Evolutionary conservation across 2,888 invertebrate genomes (phyloP).

Genomic region (Drosophila mulleri): DNA sequence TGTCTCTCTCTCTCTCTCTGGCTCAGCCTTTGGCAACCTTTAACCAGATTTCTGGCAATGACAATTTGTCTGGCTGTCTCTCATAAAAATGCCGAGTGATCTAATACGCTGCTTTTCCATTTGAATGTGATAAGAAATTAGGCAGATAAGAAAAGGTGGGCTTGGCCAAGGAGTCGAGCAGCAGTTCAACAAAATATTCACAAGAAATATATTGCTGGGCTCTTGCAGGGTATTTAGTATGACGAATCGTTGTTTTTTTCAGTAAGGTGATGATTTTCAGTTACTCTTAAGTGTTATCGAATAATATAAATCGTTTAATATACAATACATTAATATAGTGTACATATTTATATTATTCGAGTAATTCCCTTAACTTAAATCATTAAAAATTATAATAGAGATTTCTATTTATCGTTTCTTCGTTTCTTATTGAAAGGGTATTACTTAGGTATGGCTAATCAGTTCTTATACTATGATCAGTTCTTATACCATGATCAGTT

Average conservation of each 20-base stretch:
- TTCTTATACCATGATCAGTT: too few species aligned
- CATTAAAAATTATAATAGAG: too few species aligned
- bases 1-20: too few species aligned
- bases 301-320: neutral
- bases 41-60: slow-evolving; percentile 42
- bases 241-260: neutral
- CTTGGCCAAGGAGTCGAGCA: neutral
- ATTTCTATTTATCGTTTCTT: too few species aligned
- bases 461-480: too few species aligned
- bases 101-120: slow-evolving; percentile 34
- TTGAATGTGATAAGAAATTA: slow-evolving; percentile 34
- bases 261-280: neutral
- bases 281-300: neutral
- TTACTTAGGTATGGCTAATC: too few species aligned
- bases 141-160: slow-evolving; percentile 27
- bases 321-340: too few species aligned
- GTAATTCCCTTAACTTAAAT: too few species aligned
- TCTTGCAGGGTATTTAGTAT: neutral
- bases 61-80: slow-evolving; percentile 51
- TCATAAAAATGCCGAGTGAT: slow-evolving; percentile 23
- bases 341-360: too few species aligned
- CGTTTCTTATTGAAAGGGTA: too few species aligned
- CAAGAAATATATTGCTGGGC: neutral
- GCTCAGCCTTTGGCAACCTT: slow-evolving; percentile 6
- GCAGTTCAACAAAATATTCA: neutral